Evolutionary conservation across 2,888 invertebrate species (phyloP).

Genomic region (Tortrix viridana): DNA sequence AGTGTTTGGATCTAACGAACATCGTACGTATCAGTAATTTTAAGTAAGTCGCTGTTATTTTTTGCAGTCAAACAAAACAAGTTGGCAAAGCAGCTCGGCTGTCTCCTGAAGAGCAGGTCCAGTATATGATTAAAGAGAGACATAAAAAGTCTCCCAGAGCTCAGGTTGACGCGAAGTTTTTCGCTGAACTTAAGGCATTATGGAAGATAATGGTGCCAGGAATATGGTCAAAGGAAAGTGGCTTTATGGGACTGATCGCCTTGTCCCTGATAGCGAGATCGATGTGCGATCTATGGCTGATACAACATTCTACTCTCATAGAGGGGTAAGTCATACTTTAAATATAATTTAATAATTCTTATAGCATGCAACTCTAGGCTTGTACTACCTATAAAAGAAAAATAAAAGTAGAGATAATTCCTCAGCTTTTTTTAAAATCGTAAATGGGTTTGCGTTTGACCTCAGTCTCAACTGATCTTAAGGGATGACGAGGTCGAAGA

Average conservation of each 20-base stretch:
- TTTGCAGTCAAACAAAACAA: constrained; percentile 51
- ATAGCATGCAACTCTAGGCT: no score
- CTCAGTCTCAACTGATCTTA: no score
- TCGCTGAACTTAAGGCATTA: constrained; percentile 87
- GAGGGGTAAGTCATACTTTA: constrained; percentile 88
- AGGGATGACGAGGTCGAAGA: no score
- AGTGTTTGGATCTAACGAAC: not conserved
- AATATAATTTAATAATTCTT: not conserved
- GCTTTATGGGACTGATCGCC: constrained; percentile 90
- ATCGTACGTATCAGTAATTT: not conserved
- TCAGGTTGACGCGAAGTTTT: constrained; percentile 90
- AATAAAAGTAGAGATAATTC: no score
- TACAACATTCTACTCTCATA: constrained; percentile 95
- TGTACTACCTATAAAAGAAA: no score
- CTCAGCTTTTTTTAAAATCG: no score
- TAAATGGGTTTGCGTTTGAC: no score
- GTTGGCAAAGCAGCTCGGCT: constrained; percentile 49
- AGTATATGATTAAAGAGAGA: constrained; percentile 91
- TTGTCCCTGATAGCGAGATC: constrained; percentile 93
- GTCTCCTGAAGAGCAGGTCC: constrained; percentile 88
- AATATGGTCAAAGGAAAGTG: constrained; percentile 89
- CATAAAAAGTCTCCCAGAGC: constrained; percentile 86
- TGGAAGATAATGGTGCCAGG: constrained; percentile 92
- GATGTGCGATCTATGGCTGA: constrained; percentile 98
- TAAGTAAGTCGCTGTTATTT: not conserved